Evolutionary conservation across 2,888 invertebrate species (phyloP).

Genomic region (Ophonus ardosiacus): DNA sequence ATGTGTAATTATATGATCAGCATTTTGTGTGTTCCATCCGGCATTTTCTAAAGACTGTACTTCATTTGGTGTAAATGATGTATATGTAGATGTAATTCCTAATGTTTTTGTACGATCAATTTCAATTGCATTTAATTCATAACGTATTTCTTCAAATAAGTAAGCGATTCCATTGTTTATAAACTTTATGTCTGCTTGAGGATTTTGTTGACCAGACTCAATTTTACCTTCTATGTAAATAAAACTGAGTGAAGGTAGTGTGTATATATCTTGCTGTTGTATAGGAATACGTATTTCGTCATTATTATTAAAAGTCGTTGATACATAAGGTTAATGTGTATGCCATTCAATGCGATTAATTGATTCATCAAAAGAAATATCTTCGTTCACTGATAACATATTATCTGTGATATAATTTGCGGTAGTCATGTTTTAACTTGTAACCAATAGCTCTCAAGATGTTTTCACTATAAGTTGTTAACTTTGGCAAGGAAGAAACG

Average conservation of each 20-base stretch:
- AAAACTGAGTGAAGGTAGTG: conserved; percentile 67
- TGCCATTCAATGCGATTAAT: conserved; percentile 65
- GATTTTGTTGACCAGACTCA: not conserved
- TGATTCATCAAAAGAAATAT: not conserved
- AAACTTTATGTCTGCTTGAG: conserved; percentile 30
- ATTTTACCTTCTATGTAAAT: conserved; percentile 67
- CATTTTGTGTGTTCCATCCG: conserved; percentile 66
- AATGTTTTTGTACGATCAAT: conserved; percentile 70
- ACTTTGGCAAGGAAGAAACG: not conserved
- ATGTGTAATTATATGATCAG: conserved; percentile 52
- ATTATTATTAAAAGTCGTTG: conserved; percentile 67
- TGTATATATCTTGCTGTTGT: conserved; percentile 68
- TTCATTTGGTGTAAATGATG: conserved; percentile 69
- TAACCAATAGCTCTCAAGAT: not conserved
- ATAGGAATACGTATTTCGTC: conserved; percentile 70
- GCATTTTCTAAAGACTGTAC: conserved; percentile 68
- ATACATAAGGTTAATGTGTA: conserved; percentile 68
- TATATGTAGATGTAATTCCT: conserved; percentile 70
- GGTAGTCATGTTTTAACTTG: not conserved
- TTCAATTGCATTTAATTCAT: conserved; percentile 71
- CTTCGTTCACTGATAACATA: not conserved
- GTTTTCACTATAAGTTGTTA: not conserved
- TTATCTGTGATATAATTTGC: not conserved
- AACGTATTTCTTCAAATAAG: conserved; percentile 71
- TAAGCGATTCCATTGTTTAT: conserved; percentile 64